Percentiles rank a stretch among this genome's conserved stretches.
Evolutionary conservation across 2,113 vertebrate species (phyloP).

Genomic region (Chaenocephalus aceratus): DNA sequence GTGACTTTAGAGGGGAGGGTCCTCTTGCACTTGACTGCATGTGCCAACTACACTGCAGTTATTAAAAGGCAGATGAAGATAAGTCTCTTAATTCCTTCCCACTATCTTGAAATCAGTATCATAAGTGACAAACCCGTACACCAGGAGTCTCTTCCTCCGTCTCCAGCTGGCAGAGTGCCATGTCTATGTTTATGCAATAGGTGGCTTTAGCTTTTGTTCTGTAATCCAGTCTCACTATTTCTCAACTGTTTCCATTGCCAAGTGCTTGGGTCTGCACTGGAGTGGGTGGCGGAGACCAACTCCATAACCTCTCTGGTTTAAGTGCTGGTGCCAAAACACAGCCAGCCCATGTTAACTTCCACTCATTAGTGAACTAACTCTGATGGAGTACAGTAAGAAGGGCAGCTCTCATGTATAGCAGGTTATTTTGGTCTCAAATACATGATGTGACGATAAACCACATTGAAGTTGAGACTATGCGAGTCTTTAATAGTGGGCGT

Average conservation of each 20-base stretch:
- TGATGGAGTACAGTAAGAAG: not conserved
- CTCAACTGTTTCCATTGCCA: conserved; percentile 36
- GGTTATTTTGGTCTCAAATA: not conserved
- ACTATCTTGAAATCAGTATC: conserved; percentile 21
- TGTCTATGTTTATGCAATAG: conserved; percentile 14
- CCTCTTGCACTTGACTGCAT: conserved; percentile 23
- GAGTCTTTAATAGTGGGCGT: conserved; percentile 1
- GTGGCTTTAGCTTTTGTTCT: conserved; percentile 7
- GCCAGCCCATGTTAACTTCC: not conserved
- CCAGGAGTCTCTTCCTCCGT: not conserved
- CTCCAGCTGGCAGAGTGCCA: conserved; percentile 20
- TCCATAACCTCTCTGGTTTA: conserved; percentile 35
- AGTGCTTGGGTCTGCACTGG: conserved; percentile 45
- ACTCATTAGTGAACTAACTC: not conserved
- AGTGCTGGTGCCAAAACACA: conserved; percentile 33
- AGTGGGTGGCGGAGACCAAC: conserved; percentile 38
- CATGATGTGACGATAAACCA: not conserved
- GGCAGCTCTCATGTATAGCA: conserved; percentile 19
- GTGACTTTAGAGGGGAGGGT: conserved; percentile 46
- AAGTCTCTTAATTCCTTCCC: conserved; percentile 16
- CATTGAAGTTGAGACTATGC: not conserved
- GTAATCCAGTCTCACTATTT: not conserved
- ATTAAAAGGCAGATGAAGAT: conserved; percentile 46
- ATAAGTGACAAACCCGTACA: conserved; percentile 12
- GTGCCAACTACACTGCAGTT: conserved; percentile 29